Evolutionary conservation across 2,797 vertebrate genomes (phyloP), one percentile per base, ranked within the genome.

Genomic region (Spheniscus humboldti): DNA sequence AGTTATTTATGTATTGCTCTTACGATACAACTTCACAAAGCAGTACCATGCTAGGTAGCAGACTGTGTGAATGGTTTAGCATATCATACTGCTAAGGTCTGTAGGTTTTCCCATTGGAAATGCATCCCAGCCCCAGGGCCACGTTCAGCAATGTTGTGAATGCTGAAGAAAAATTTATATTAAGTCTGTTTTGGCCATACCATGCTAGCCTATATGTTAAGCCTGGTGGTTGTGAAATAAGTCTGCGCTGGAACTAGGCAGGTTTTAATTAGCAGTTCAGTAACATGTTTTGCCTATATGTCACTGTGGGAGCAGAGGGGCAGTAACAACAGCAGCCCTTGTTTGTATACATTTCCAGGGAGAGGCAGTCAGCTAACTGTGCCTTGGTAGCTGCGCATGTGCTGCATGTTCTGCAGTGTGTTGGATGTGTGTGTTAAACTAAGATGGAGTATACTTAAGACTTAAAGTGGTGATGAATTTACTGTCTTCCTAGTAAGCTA

Each of bases 21-120:
- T 62, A 39, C 0, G 11, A 33, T 59, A 27, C 50, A 35, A 72
- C 57, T 86, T 57, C 0, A 0, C 6, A 43, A 25, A 90, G 50
- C 62, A 62, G 69, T 22, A 15, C 22, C 24, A 13, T 1, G 3
- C 2, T 10, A 57, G 56, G 24, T 88, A 48, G 11, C 31, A 43
- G 28, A 12, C 50, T 25, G 2, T 24, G 31, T 64, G 63, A 86
- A 47, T 13, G 50, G 18, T 57, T 94, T 35, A 55, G 50, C 19
- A 1, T 48, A 18, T 81, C 1, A 1, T 35, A 14, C 35, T 76
- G 57, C 60, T 66, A 9, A 50, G 22, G 18, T 30, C 53, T 69
- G 31, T 56, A 48, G 41, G 12, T 72, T 73, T 94, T 92, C 45
- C 57, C 7, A 2, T 7, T 69, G 27, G 41, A 94, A 87, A 48